These are phyloP conservation scores for Drosophila monieri DNA, from an alignment of 2,888 invertebrate species.

Conservation along the genomic window DNA sequence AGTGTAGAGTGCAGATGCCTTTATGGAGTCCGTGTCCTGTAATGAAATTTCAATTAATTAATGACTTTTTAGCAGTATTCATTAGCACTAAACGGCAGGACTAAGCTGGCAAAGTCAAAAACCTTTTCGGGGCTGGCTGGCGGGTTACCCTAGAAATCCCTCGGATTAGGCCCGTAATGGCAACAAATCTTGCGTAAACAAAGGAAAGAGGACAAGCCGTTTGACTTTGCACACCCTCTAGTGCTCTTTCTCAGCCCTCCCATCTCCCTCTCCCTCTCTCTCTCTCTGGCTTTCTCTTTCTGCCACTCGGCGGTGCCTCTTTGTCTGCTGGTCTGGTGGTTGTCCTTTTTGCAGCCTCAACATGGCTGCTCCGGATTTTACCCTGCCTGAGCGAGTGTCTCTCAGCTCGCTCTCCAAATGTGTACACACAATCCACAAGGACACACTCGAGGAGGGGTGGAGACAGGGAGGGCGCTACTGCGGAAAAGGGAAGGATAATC, in stretches of 20 bases:
- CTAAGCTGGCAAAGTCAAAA: conserved; percentile 71
- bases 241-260: conserved; percentile 6
- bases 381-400: conserved; percentile 16
- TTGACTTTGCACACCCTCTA: conserved; percentile 57
- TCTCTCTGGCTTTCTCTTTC: conserved; percentile 23
- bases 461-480: conserved; percentile 11
- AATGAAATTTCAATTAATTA: conserved; percentile 71
- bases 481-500: neutral
- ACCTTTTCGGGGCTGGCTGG: conserved; percentile 63
- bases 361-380: conserved; percentile 59
- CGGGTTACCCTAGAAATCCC: conserved; percentile 59
- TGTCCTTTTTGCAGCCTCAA: conserved; percentile 71
- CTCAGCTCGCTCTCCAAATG: conserved; percentile 58
- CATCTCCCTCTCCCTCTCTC: conserved; percentile 14
- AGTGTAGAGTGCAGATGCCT: conserved; percentile 11
- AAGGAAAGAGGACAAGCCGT: conserved; percentile 53
- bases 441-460: conserved; percentile 20
- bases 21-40: conserved; percentile 33
- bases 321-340: conserved; percentile 58
- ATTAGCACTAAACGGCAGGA: conserved; percentile 70
- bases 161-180: conserved; percentile 73
- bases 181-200: conserved; percentile 80
- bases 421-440: conserved; percentile 71
- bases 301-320: conserved; percentile 28
- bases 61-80: conserved; percentile 72